Evolutionary conservation across 2,113 vertebrate genomes (phyloP).

Genomic region (Actenoides hombroni): DNA sequence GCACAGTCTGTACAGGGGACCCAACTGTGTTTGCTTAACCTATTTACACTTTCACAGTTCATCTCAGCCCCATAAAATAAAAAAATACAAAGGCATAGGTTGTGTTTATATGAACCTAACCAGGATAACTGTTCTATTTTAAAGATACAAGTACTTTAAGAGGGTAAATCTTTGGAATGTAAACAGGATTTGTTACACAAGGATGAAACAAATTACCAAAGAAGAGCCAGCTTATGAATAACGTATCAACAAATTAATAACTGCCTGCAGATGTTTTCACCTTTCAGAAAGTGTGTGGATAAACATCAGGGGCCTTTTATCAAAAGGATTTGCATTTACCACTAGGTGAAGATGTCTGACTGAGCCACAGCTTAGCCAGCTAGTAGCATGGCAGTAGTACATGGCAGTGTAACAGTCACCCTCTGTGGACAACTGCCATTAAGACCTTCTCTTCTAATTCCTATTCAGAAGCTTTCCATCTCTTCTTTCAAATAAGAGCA

Average conservation of each 20-base stretch:
- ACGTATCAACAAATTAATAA: neutral
- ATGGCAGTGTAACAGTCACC: neutral
- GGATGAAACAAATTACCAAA: neutral
- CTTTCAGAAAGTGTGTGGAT: neutral
- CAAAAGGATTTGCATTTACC: neutral
- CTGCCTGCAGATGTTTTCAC: neutral
- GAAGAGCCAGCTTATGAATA: neutral
- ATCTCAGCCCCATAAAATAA: neutral
- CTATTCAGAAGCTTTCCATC: neutral
- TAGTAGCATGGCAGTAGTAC: neutral
- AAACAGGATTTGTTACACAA: constrained; percentile 9
- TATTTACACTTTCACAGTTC: neutral
- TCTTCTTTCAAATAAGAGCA: neutral
- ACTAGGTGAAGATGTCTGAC: neutral
- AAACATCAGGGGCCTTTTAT: neutral
- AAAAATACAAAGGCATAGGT: neutral
- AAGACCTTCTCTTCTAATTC: neutral
- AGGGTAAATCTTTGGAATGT: neutral
- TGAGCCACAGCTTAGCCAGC: neutral
- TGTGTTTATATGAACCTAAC: neutral
- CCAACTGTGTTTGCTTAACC: neutral
- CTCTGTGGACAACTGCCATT: neutral
- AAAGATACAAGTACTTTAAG: neutral
- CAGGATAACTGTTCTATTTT: neutral
- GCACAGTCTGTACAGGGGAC: neutral